These are phyloP conservation scores for Suillia variegata DNA, from an alignment of 2,888 invertebrate species.

Conservation along the genomic window DNA sequence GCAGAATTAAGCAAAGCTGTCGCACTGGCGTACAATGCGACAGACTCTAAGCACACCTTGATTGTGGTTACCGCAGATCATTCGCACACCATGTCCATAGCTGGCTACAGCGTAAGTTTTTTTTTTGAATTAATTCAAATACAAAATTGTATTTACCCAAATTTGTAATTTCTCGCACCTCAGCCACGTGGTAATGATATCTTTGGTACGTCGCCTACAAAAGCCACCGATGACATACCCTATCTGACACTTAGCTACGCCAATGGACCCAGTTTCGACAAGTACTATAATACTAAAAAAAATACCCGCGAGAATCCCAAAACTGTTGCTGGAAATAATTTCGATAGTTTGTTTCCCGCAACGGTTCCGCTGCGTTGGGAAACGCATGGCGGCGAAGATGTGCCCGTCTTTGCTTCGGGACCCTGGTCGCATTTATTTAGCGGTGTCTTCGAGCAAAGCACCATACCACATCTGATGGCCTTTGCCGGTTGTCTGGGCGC, in stretches of 20 bases:
- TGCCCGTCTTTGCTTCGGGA: slow-evolving; percentile 74
- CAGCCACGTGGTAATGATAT: slow-evolving; percentile 39
- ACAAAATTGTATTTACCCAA: too few species aligned
- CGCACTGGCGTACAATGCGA: slow-evolving; percentile 66
- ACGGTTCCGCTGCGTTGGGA: slow-evolving; percentile 62
- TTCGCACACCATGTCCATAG: slow-evolving; percentile 74
- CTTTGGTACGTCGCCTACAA: slow-evolving; percentile 29
- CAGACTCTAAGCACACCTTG: slow-evolving; percentile 71
- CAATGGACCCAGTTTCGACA: slow-evolving; percentile 69
- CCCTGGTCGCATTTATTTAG: slow-evolving; percentile 80
- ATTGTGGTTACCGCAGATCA: slow-evolving; percentile 81
- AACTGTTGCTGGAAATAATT: slow-evolving; percentile 13
- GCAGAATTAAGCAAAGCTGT: slow-evolving; percentile 76
- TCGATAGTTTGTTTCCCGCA: slow-evolving; percentile 63
- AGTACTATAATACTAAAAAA: slow-evolving; percentile 32
- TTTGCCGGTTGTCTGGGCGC: slow-evolving; percentile 74
- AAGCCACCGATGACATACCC: slow-evolving; percentile 64
- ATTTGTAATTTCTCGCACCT: background rate
- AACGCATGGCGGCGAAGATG: slow-evolving; percentile 79
- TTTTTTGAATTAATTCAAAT: background rate
- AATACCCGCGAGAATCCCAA: slow-evolving; percentile 38
- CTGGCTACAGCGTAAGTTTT: slow-evolving; percentile 65
- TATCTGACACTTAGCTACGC: slow-evolving; percentile 74
- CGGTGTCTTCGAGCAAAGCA: slow-evolving; percentile 77
- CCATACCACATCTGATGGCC: slow-evolving; percentile 74